Base-by-base conservation (phyloP, 2,888 invertebrate genomes). In the Sphaerophoria rueppellii region DNA sequence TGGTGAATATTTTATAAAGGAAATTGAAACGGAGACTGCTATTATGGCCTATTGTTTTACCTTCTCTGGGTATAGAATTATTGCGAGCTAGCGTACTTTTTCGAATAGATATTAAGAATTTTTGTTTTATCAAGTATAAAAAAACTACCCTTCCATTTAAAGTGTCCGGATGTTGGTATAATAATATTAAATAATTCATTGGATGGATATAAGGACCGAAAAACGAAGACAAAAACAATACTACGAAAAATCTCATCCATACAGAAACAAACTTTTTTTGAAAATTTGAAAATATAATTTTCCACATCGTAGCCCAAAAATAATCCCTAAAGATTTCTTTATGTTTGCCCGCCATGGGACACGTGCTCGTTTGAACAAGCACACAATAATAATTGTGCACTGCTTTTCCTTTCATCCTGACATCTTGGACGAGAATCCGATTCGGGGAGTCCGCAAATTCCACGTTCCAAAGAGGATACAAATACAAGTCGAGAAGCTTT, bases 381-480 rank as follows among this genome's bases (percentile, higher is more conserved):
- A 40, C 58, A 58, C 40, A 14, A 24, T 60, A 60, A 16, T 37
- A 24, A 24, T 24, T 40, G 40, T 24, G 6, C 16, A 34, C 16
- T 61, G 50, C 72, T 72, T 71, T 52, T 82, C 77, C 73, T 72
- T 72, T 65, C 72, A 69, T 35, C 69, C 77, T 63, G 57, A 82
- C 37, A 70, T 78, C 78, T 77, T 73, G 78, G 63, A 73, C 78
- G 78, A 65, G 50, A 82, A 63, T 70, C 72, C 61, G 73, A 73
- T 82, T 82, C 78, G 78, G 77, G 78, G 70, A 77, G 82, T 82
- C 69, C 82, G 78, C 73, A 73, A 82, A 82, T 82, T 82, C 77
- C 77, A 73, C 40, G 82, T 50, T 16, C 73, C 73, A 78, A 77
- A 82, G 78, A 82, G 73, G 82, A 50, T 35, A 4, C 9, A 43